These are phyloP conservation scores for Lapara coniferarum DNA, from an alignment of 2,888 invertebrate genomes.

Conservation along the genomic window DNA sequence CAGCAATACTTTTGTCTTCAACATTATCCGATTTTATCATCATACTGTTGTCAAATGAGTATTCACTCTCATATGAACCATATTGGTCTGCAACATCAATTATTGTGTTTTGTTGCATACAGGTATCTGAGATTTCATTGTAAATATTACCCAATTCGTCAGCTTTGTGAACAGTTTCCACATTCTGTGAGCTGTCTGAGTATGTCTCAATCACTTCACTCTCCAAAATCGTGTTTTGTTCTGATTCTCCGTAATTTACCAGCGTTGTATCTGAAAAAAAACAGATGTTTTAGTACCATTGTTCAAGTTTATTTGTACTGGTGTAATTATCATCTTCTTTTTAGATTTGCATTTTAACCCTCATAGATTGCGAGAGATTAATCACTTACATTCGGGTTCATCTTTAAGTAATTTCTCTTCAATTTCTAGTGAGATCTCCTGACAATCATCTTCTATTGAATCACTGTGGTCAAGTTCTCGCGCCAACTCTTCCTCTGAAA, in stretches of 20 bases:
- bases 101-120: constrained; percentile 62
- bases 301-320: background rate
- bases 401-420: constrained; percentile 79
- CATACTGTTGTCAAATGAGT: constrained; percentile 63
- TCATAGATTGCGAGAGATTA: background rate
- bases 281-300: background rate
- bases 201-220: constrained; percentile 67
- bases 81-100: constrained; percentile 65
- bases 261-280: constrained; percentile 67
- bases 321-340: too few species aligned
- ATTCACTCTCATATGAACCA: constrained; percentile 72
- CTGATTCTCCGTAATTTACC: constrained; percentile 71
- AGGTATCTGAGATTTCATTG: constrained; percentile 66
- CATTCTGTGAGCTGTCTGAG: constrained; percentile 67
- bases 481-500: constrained; percentile 75
- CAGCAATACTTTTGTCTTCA: constrained; percentile 46
- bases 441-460: constrained; percentile 77
- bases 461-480: constrained; percentile 79
- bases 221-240: constrained; percentile 53
- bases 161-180: constrained; percentile 64
- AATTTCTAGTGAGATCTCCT: constrained; percentile 77
- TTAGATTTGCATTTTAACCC: background rate
- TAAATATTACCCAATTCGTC: constrained; percentile 78
- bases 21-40: constrained; percentile 50
- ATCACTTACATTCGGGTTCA: constrained; percentile 74